Percentiles rank a stretch among this genome's conserved stretches.
phyloP scores from a whole-genome alignment of 2,888 invertebrate genomes.

The Coecobrya sp. region DNA sequence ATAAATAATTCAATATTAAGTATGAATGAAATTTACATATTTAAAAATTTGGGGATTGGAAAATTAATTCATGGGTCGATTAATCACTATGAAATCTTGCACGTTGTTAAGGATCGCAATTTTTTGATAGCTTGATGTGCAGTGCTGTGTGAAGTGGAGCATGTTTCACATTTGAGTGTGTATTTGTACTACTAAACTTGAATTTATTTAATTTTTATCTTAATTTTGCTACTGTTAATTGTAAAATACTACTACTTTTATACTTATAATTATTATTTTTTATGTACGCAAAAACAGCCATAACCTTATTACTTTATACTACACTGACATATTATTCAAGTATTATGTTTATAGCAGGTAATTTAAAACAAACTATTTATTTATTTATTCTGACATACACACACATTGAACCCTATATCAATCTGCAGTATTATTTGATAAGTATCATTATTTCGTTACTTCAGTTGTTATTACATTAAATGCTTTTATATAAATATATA shows the following conservation, averaged over 20 bases:
- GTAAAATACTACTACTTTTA: slow-evolving; percentile 1
- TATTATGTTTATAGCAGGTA: not conserved
- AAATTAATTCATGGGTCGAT: slow-evolving; percentile 1
- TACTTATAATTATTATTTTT: not conserved
- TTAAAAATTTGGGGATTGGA: slow-evolving; percentile 10
- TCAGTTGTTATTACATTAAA: not conserved
- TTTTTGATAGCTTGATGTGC: not conserved
- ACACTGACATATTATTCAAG: not conserved
- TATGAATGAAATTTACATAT: not conserved
- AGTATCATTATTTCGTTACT: slow-evolving; percentile 1
- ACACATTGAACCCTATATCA: not conserved
- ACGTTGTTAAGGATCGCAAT: not conserved
- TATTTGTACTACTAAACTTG: not conserved
- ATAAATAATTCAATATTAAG: not conserved
- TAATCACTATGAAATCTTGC: slow-evolving; percentile 27
- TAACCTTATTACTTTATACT: slow-evolving; percentile 1
- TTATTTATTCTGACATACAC: not conserved
- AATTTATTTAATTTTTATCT: slow-evolving; percentile 14
- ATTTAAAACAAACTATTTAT: not conserved
- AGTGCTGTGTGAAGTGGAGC: not conserved
- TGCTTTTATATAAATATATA: not conserved
- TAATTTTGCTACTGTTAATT: slow-evolving; percentile 24
- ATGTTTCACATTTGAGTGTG: not conserved
- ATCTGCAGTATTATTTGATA: not conserved
- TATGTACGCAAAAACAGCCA: slow-evolving; percentile 34